Evolutionary conservation across 2,113 vertebrate genomes (phyloP), one percentile per base, ranked within the genome.

Genomic region (Sturnus vulgaris): DNA sequence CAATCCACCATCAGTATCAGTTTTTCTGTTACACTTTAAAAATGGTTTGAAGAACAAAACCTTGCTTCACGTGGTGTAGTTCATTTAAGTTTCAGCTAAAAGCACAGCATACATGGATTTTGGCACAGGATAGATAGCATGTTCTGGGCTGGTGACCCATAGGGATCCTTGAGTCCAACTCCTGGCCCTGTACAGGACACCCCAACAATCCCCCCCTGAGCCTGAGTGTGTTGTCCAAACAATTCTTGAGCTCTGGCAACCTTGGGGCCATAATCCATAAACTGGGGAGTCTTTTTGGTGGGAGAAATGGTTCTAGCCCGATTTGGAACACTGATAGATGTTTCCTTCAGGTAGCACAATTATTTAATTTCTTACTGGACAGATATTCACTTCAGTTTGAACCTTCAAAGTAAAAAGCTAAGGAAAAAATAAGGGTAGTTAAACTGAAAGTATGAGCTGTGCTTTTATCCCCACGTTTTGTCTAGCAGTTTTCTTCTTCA

Each of bases 251-350:
- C 35, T 63, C 42, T 64, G 35, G 49, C 25, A 71, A 40, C 21
- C n/a, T 40, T 49, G 14, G 57, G 49, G n/a, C 40, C 0, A 0
- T 60, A 39, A 23, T n/a, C n/a, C n/a, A n/a, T n/a, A n/a, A n/a
- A n/a, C 49, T 40, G 65, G 40, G 20, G 16, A 47, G 7, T 39
- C 20, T 12, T 23, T 85, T 9, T 17, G 31, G 68, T 20, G 31
- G 47, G 35, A 85, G 71, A 59, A 81, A 47, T 11, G 3, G 27
- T 14, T 46, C 39, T 33, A 30, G n/a, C 56, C n/a, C 4, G 31
- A 6, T 40, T 11, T 59, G 39, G 24, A 70, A 68, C 52, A 50
- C 8, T 25, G 23, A 39, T 10, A 52, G 0, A 1, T 3, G 25
- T 39, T 70, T 73, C 65, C 44, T 81, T 69, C 37, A 37, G 25